These are phyloP conservation scores for Scartelaos histophorus DNA, from an alignment of 2,113 vertebrate genomes.

Conservation along the genomic window DNA sequence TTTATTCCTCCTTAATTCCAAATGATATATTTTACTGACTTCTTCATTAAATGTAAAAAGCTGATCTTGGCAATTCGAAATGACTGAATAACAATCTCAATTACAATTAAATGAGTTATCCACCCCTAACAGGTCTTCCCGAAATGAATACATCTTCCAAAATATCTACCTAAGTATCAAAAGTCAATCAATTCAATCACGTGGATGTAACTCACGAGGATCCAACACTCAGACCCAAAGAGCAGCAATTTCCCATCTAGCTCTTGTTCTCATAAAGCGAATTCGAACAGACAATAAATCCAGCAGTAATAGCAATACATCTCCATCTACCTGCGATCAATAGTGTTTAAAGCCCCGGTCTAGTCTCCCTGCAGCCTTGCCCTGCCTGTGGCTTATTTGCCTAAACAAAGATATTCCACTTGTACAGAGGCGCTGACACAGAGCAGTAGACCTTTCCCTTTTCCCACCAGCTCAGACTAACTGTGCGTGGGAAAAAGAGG, in stretches of 20 bases:
- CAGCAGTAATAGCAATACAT: background rate
- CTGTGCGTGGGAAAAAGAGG: slow-evolving; percentile 66
- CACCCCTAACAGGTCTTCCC: too few relatives aligned
- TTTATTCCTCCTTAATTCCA: too few relatives aligned
- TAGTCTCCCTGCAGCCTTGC: slow-evolving; percentile 23
- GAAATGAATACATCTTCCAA: too few relatives aligned
- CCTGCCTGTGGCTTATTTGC: slow-evolving; percentile 45
- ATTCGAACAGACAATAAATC: background rate
- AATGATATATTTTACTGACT: too few relatives aligned
- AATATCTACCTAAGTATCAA: background rate
- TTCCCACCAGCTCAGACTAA: slow-evolving; percentile 54
- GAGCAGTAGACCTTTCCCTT: slow-evolving; percentile 46
- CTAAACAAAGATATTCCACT: slow-evolving; percentile 46
- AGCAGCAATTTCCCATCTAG: background rate
- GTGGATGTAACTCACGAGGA: background rate
- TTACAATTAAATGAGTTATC: too few relatives aligned
- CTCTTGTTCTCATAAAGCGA: background rate
- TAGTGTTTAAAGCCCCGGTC: slow-evolving; percentile 31
- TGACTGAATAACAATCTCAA: too few relatives aligned
- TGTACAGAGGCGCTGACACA: slow-evolving; percentile 53
- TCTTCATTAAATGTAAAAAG: too few relatives aligned
- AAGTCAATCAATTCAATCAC: background rate
- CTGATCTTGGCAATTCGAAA: too few relatives aligned
- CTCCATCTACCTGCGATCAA: slow-evolving; percentile 21
- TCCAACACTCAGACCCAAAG: background rate